phyloP scores from a whole-genome alignment of 2,888 invertebrate genomes.

The Abscondita cerata region DNA sequence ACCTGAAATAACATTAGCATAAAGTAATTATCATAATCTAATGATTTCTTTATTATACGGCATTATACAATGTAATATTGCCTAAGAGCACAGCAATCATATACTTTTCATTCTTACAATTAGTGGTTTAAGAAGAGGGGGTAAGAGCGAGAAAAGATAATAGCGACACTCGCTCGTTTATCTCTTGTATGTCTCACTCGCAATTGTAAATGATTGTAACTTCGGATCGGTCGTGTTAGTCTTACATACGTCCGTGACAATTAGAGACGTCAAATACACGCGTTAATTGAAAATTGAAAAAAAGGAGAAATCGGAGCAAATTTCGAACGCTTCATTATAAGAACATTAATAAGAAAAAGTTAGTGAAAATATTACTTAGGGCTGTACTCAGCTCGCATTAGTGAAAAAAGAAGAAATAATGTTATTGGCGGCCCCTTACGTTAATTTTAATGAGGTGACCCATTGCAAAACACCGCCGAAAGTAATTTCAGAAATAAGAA shows the following conservation, averaged over 20 bases:
- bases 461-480: slow-evolving; percentile 51
- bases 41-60: no score
- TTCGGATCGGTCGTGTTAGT: neutral
- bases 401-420: slow-evolving; percentile 18
- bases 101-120: no score
- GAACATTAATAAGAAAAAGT: slow-evolving; percentile 16
- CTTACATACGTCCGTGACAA: neutral
- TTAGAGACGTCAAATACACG: neutral
- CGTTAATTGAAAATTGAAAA: slow-evolving; percentile 15
- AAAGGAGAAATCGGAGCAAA: slow-evolving; percentile 27
- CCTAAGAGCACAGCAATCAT: no score
- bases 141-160: no score
- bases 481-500: slow-evolving; percentile 55
- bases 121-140: no score
- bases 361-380: slow-evolving; percentile 8
- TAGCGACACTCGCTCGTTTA: no score
- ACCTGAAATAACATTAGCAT: no score
- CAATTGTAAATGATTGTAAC: slow-evolving; percentile 6
- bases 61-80: no score
- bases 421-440: slow-evolving; percentile 39
- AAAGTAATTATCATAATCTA: no score
- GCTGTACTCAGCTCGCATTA: neutral
- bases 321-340: slow-evolving; percentile 16
- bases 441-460: slow-evolving; percentile 31
- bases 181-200: slow-evolving; percentile 24